A percentile compares a stretch with the other conserved stretches of the same genome.
Evolutionary conservation across 2,797 vertebrate genomes (phyloP).

Genomic region (Acrossocheilus fasciatus): DNA sequence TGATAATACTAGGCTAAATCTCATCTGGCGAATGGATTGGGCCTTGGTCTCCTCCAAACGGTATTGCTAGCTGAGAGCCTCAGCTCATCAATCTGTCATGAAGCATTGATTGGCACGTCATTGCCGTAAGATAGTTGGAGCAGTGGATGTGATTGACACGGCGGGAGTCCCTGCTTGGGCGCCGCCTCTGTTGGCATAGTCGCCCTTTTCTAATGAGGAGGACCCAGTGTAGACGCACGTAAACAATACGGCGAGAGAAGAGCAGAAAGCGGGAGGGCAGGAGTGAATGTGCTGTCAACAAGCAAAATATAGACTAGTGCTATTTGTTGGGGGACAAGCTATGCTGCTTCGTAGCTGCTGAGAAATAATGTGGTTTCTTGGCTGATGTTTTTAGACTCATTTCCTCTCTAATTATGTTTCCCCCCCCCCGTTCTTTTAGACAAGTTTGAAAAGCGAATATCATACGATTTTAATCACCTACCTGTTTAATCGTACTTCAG

Average conservation of each 20-base stretch:
- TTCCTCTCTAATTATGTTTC: not conserved
- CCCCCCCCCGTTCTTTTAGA: not conserved
- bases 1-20: conserved; percentile 24
- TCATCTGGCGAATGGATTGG: conserved; percentile 50
- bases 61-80: conserved; percentile 9
- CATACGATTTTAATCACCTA: conserved; percentile 20
- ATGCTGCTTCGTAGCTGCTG: conserved; percentile 22
- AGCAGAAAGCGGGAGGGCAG: conserved; percentile 3
- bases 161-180: conserved; percentile 52
- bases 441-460: conserved; percentile 1
- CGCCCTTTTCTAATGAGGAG: conserved; percentile 59
- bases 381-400: conserved; percentile 12
- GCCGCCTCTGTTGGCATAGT: conserved; percentile 31
- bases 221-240: conserved; percentile 51
- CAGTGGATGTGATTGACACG: conserved; percentile 59
- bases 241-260: conserved; percentile 49
- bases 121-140: conserved; percentile 52
- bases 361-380: conserved; percentile 19
- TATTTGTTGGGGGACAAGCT: conserved; percentile 37
- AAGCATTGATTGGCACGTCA: conserved; percentile 64
- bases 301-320: conserved; percentile 51
- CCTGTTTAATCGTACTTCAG: conserved; percentile 12
- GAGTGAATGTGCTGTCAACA: conserved; percentile 53
- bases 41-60: conserved; percentile 28
- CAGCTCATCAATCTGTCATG: conserved; percentile 61